phyloP scores from a whole-genome alignment of 2,113 vertebrate species.

The Microtus oregoni region DNA sequence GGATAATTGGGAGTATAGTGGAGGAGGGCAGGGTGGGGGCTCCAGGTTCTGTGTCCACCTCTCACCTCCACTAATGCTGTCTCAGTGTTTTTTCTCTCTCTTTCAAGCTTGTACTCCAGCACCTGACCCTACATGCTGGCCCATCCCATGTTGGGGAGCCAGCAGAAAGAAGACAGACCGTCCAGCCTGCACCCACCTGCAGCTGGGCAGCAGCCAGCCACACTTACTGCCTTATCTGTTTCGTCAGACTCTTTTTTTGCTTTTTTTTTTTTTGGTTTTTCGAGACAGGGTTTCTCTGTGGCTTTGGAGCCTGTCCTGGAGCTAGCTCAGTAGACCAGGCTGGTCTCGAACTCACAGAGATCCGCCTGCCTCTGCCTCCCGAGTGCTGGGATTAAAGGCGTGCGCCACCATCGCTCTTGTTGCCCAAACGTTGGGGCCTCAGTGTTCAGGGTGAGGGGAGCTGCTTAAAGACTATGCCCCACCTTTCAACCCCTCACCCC shows the following conservation, averaged over 20 bases:
- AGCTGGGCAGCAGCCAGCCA: slow-evolving; percentile 1
- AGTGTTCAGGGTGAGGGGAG: slow-evolving; percentile 73
- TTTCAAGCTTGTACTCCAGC: slow-evolving; percentile 77
- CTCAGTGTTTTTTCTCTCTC: slow-evolving; percentile 87
- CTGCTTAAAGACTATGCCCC: slow-evolving; percentile 74
- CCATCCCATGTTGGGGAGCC: slow-evolving; percentile 65
- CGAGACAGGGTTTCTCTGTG: too few relatives aligned
- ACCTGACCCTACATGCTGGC: slow-evolving; percentile 59
- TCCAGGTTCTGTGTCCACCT: slow-evolving; percentile 53
- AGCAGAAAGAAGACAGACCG: slow-evolving; percentile 69
- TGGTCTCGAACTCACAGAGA: too few relatives aligned
- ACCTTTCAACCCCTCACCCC: slow-evolving; percentile 62
- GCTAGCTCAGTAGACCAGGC: too few relatives aligned
- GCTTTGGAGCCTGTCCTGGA: too few relatives aligned
- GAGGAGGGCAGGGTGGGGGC: slow-evolving; percentile 45
- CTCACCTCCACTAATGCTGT: slow-evolving; percentile 84
- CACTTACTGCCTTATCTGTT: neutral
- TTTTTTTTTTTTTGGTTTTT: too few relatives aligned
- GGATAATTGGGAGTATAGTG: slow-evolving; percentile 39
- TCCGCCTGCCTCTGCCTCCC: too few relatives aligned
- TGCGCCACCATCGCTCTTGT: too few relatives aligned
- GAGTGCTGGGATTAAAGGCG: too few relatives aligned
- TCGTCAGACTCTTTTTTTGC: slow-evolving; percentile 82
- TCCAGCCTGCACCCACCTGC: slow-evolving; percentile 36
- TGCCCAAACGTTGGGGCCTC: slow-evolving; percentile 68